phyloP scores from a whole-genome alignment of 2,888 invertebrate genomes.

The Minunthozetes semirufus region DNA sequence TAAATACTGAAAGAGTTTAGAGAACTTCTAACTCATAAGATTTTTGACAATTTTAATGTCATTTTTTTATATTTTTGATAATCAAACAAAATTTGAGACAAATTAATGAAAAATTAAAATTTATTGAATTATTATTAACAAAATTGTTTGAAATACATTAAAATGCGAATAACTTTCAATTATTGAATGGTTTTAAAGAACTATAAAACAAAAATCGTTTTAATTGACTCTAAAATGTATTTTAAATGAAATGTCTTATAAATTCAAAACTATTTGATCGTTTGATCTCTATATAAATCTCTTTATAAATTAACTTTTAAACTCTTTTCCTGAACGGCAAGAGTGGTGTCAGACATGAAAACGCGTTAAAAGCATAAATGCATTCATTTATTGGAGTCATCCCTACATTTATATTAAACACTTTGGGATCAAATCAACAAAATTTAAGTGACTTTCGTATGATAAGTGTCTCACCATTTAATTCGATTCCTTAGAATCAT shows the following conservation, averaged over 20 bases:
- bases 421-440: background rate
- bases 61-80: too few species aligned
- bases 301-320: too few species aligned
- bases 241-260: background rate
- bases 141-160: too few species aligned
- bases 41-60: too few species aligned
- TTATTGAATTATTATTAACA: too few species aligned
- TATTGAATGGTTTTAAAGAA: too few species aligned
- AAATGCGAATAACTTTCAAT: too few species aligned
- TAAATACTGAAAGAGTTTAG: too few species aligned
- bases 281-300: background rate
- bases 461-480: background rate
- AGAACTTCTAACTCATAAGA: too few species aligned
- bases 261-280: background rate
- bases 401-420: background rate
- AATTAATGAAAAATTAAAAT: too few species aligned
- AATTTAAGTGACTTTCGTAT: background rate
- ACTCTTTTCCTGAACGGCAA: background rate
- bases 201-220: too few species aligned
- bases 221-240: background rate
- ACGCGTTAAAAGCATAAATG: background rate
- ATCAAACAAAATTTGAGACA: too few species aligned
- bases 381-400: background rate
- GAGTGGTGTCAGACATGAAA: background rate
- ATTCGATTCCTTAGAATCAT: background rate